Evolutionary conservation across 2,113 vertebrate genomes (phyloP).

Genomic region (Hippocampus guttulatus): DNA sequence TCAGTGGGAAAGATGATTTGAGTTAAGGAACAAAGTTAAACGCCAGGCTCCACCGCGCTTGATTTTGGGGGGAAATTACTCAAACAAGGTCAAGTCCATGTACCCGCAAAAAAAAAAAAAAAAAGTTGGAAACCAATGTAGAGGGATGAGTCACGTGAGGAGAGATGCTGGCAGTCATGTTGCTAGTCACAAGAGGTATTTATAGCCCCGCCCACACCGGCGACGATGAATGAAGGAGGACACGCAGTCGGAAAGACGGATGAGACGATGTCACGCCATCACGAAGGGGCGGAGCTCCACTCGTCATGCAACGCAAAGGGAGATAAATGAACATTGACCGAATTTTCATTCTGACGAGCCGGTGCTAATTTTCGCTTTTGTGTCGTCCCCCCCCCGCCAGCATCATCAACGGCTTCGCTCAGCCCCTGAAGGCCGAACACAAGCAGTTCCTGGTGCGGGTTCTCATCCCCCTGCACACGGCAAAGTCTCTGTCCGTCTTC

Average conservation of each 20-base stretch:
- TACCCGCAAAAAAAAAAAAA: no score
- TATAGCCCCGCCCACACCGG: constrained; percentile 65
- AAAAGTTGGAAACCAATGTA: not conserved
- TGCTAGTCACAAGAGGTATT: constrained; percentile 68
- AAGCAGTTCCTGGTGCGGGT: constrained; percentile 91
- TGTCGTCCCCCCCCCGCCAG: constrained; percentile 61
- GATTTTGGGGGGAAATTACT: no score
- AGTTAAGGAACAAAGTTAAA: no score
- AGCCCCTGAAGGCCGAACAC: constrained; percentile 89
- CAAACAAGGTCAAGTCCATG: no score
- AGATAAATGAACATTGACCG: not conserved
- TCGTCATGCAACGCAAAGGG: not conserved
- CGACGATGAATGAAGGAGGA: constrained; percentile 26
- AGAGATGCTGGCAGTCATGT: constrained; percentile 63
- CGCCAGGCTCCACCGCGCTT: no score
- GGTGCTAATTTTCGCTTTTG: not conserved
- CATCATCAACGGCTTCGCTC: constrained; percentile 90
- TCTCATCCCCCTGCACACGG: constrained; percentile 87
- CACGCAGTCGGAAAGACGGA: constrained; percentile 31
- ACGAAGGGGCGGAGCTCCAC: not conserved
- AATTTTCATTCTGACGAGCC: not conserved
- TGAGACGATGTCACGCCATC: not conserved
- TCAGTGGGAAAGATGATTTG: not conserved
- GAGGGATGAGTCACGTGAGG: constrained; percentile 55
- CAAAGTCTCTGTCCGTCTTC: constrained; percentile 89